Percentiles rank a stretch among this genome's conserved stretches.
Evolutionary conservation across 2,113 vertebrate species (phyloP).

Genomic region (Gasterosteus aculeatus): DNA sequence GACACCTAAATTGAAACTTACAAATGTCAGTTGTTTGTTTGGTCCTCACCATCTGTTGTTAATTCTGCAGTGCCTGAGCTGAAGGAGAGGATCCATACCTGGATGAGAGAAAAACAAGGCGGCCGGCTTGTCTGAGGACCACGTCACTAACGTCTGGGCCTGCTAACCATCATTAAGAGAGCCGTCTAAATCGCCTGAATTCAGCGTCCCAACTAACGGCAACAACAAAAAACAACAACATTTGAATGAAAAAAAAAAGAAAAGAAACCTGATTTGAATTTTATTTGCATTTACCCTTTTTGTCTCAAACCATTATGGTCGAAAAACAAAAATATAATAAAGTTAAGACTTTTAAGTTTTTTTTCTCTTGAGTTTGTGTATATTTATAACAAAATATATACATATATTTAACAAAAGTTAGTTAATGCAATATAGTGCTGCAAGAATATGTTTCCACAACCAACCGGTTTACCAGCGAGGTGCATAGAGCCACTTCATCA

Average conservation of each 20-base stretch:
- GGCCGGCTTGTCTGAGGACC: slow-evolving; percentile 81
- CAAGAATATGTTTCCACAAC: slow-evolving; percentile 58
- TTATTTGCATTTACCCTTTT: slow-evolving; percentile 71
- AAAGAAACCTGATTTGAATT: slow-evolving; percentile 69
- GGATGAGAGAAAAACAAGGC: slow-evolving; percentile 96
- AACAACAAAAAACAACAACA: slow-evolving; percentile 38
- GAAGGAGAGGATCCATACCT: slow-evolving; percentile 94
- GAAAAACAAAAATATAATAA: slow-evolving; percentile 82
- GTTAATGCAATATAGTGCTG: slow-evolving; percentile 61
- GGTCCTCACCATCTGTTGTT: slow-evolving; percentile 18
- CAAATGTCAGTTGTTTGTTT: neutral
- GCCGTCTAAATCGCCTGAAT: slow-evolving; percentile 69
- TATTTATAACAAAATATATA: slow-evolving; percentile 77
- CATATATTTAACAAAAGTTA: slow-evolving; percentile 77
- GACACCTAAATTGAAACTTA: neutral
- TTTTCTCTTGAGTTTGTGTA: slow-evolving; percentile 79
- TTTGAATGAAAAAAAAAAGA: slow-evolving; percentile 50
- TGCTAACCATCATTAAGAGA: slow-evolving; percentile 66
- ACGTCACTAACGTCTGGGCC: slow-evolving; percentile 33
- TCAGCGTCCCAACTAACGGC: slow-evolving; percentile 64
- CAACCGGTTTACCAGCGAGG: slow-evolving; percentile 59
- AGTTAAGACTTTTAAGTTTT: slow-evolving; percentile 82
- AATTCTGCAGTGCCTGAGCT: slow-evolving; percentile 89
- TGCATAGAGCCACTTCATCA: slow-evolving; percentile 51
- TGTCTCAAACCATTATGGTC: slow-evolving; percentile 76